Evolutionary conservation across 2,113 vertebrate species (phyloP), one percentile per base, ranked within the genome.

Genomic region (Gobiocypris rarus): DNA sequence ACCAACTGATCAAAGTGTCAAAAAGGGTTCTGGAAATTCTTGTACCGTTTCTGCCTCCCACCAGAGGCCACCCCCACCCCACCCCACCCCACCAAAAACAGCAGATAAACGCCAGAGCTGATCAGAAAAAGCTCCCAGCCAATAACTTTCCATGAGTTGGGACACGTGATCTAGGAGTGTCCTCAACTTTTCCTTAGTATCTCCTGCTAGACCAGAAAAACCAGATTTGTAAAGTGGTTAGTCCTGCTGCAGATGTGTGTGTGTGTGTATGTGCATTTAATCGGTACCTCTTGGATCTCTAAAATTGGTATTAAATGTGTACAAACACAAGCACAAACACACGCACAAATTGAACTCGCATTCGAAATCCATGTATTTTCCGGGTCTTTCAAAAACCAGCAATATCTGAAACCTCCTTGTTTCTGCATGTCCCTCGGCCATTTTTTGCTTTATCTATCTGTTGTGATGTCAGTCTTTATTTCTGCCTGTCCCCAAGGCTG

Each of bases 141-240:
- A 71, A 61, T 56, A 56, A 15, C 24, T 41, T 69, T 52, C 24
- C 11, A 61, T 8, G n/a, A 41, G 14, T 1, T 34, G 11, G 50
- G 22, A 69, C 54, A 59, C 11, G 56, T 22, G 77, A 83, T 79
- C 65, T 65, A 75, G 75, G 24, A 80, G 85, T 31, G n/a, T 50
- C 59, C 15, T 6, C n/a, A 71, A 73, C 41, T 70, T 22, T 78
- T 75, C 71, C 38, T 74, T 28, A 19, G 24, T 17, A 48, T 45
- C 74, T 70, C 84, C 34, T 41, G 85, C 50, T 28, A 50, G 70
- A 84, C 85, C 48, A 56, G 85, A 81, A 58, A 54, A 81, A 86
- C 74, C 85, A 58, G 80, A 13, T 76, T 52, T 59, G 26, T 17
- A 75, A 71, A 67, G 81, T 59, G 75, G 74, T 83, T 56, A 48